Percentiles rank a stretch among this genome's conserved stretches.
These are phyloP conservation scores for Protophormia terraenovae DNA, from an alignment of 2,888 invertebrate species.

Conservation along the genomic window DNA sequence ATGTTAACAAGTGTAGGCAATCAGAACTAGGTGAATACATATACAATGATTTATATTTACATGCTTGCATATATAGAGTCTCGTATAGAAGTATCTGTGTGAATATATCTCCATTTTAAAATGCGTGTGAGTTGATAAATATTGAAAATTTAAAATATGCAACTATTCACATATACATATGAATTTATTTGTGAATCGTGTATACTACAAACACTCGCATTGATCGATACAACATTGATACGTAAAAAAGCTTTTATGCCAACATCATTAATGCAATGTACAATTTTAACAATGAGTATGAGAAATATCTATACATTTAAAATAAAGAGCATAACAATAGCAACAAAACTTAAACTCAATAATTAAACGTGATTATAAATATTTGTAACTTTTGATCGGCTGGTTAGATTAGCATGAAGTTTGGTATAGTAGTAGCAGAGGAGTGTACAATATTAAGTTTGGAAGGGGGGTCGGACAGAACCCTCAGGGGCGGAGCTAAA, in stretches of 20 bases:
- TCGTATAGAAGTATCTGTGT: neutral
- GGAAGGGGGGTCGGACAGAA: too few relatives aligned
- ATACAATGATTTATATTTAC: too few relatives aligned
- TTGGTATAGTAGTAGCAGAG: too few relatives aligned
- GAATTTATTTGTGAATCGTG: neutral
- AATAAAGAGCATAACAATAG: neutral
- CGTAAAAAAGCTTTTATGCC: slow-evolving; percentile 33
- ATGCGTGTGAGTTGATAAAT: slow-evolving; percentile 17
- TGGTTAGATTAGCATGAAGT: too few relatives aligned
- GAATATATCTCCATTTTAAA: neutral
- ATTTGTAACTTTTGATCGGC: too few relatives aligned
- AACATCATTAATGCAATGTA: slow-evolving; percentile 36
- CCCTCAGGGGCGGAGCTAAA: too few relatives aligned
- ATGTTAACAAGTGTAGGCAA: slow-evolving; percentile 54
- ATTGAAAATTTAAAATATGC: slow-evolving; percentile 32
- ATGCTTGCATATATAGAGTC: neutral
- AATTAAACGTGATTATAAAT: too few relatives aligned
- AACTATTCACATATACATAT: neutral
- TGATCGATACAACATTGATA: slow-evolving; percentile 30
- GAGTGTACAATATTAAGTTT: too few relatives aligned
- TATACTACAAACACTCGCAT: neutral
- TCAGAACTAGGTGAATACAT: slow-evolving; percentile 56
- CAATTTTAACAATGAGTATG: slow-evolving; percentile 16
- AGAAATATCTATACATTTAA: neutral
- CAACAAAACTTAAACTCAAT: too few relatives aligned